Base-by-base conservation (phyloP, 2,888 invertebrate genomes). In the Atherix ibis region DNA sequence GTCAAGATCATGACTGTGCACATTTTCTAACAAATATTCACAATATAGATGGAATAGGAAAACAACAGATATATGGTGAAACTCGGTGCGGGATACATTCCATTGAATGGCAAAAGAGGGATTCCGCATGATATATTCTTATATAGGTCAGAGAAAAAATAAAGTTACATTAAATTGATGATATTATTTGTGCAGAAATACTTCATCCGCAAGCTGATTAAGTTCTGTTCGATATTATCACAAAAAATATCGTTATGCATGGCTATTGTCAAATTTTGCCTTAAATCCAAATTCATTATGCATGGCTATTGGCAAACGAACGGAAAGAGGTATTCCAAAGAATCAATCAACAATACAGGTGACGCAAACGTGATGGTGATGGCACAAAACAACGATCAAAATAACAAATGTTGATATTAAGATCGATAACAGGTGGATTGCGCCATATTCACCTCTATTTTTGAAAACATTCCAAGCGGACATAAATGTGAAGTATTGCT, bases 401-500 rank as follows among this genome's bases (percentile, higher is more conserved):
- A n/a, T n/a, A n/a, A n/a, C n/a, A n/a, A 29, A 36, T 19, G 32
- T 37, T 25, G 34, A 40, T 31, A 34, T 39, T 35, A 25, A 39
- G 19, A 34, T 47, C 15, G 52, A 51, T 31, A 55, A 54, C 42
- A 31, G 46, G 28, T 52, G 49, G 48, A 41, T 55, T 38, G 52
- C 55, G 10, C 54, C 52, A 18, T 52, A 51, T 44, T 48, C 42
- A 9, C 53, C 52, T 13, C 18, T 48, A 26, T 43, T 53, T 4
- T 45, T 39, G 2, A 46, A 46, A 31, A 45, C 38, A 15, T 52
- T 46, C 27, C 39, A 52, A 30, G 47, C 52, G 4, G 54, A 57
- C 39, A 49, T 51, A n/a, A 58, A 58, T 44, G 54, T 55, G 13
- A 54, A 59, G 37, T 49, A 30, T 36, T 64, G 60, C 37, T 50